These are phyloP conservation scores for Virgularia gustaviana DNA, from an alignment of 92 coral and sea anemone species.

Conservation along the genomic window DNA sequence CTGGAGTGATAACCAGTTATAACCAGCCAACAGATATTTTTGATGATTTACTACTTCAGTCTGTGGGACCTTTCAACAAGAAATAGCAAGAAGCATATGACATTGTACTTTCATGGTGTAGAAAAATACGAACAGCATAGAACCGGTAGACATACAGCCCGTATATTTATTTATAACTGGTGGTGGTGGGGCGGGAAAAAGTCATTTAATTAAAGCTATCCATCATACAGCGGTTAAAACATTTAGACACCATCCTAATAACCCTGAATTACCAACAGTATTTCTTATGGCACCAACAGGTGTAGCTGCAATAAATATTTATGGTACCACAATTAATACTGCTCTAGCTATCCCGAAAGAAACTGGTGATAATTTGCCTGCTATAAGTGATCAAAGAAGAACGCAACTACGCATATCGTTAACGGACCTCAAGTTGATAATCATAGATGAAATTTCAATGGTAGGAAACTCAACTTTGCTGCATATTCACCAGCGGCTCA, in stretches of 20 bases:
- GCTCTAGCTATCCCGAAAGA: too few species aligned
- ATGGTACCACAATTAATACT: conserved; percentile 27
- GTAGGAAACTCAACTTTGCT: conserved; percentile 55
- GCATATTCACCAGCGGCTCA: conserved; percentile 58
- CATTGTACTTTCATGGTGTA: conserved; percentile 49
- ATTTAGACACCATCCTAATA: conserved; percentile 50
- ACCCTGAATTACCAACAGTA: conserved; percentile 60
- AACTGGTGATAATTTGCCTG: too few species aligned
- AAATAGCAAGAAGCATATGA: conserved; percentile 53
- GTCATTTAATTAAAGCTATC: too few species aligned
- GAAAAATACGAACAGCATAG: conserved; percentile 60
- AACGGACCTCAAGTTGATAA: conserved; percentile 51
- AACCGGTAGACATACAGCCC: conserved; percentile 34
- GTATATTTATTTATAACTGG: conserved; percentile 50
- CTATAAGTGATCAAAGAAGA: conserved; percentile 61
- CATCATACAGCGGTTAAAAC: too few species aligned
- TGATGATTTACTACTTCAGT: conserved; percentile 48
- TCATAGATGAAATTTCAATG: too few species aligned
- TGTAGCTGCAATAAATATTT: too few species aligned
- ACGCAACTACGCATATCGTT: conserved; percentile 49
- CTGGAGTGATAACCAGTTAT: conserved; percentile 39
- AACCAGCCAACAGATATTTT: conserved; percentile 47
- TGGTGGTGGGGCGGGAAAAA: conserved; percentile 70
- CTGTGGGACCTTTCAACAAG: conserved; percentile 43
- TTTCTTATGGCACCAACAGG: too few species aligned